Evolutionary conservation across 2,113 vertebrate genomes (phyloP), one percentile per base, ranked within the genome.

Genomic region (Cyrtonyx montezumae): DNA sequence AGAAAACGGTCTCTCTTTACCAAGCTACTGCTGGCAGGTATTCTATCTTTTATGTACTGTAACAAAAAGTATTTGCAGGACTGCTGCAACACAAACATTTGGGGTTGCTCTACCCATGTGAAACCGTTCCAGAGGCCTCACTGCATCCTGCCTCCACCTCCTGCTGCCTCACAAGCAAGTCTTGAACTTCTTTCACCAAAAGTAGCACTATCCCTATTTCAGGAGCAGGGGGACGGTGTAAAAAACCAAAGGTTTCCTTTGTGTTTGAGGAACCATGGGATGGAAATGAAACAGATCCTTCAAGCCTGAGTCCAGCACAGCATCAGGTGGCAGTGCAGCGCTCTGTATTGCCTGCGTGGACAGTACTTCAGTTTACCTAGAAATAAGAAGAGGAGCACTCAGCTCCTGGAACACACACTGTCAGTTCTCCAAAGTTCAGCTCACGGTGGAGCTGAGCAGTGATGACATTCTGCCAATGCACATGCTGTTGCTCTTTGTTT

Each of bases 21-120:
- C 86, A 34, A 94, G 82, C 65, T 51, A 14, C 86, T 8, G 90
- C 76, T 88, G 95, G 65, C 73, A 56, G 76, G 26, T 46, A 90
- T 25, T 56, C 32, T 65, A 43, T 71, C 79, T 84, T 91, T 78
- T 51, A 80, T 80, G 88, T 48, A 5, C 73, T 40, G 66, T 40
- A 94, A 88, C 90, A 96, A 80, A 75, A 86, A 90, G 82, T 55
- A 78, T 91, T 95, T 94, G 93, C 92, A 95, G 90, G 84, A 56
- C 83, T 36, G 76, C 67, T 80, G 79, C 90, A 84, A 78, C 90
- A 68, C 92, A 85, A 90, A 86, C 85, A 88, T 91, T 91, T 63
- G 93, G 82, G 70, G 83, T n/a, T n/a, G 18, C 90, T 79, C 36
- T 32, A 59, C 14, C 79, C 11, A 4, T 3, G 45, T 6, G 0